Base-by-base conservation (phyloP, 1,140 invertebrate species). In the Bilobella aurantiaca region DNA sequence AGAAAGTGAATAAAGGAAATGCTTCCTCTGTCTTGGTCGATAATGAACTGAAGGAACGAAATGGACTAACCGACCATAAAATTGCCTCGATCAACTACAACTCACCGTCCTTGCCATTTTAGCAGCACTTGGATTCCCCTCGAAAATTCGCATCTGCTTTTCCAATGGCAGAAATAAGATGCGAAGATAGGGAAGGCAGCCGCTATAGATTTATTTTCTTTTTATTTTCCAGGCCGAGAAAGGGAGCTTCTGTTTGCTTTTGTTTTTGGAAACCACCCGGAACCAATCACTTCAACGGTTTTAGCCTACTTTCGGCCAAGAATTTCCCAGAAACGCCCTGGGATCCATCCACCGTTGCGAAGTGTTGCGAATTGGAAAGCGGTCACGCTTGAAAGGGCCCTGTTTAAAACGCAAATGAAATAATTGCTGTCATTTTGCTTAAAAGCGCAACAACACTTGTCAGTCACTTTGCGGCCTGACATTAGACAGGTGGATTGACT, bases 301-400 rank as follows among this genome's bases (percentile, higher is more conserved):
- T 12, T 12, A 18, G 34, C 34, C n/a, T n/a, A n/a, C n/a, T n/a
- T n/a, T n/a, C n/a, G n/a, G n/a, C n/a, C n/a, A n/a, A n/a, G n/a
- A n/a, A n/a, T n/a, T n/a, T n/a, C n/a, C n/a, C n/a, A n/a, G n/a
- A n/a, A n/a, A n/a, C n/a, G n/a, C n/a, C n/a, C n/a, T 23, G 12
- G 49, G 49, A 53, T 5, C 49, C 49, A 53, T 23, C 49, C 49
- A 23, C 25, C 23, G 8, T 14, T 18, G 12, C n/a, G 21, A 53
- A 53, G 8, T 53, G 49, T 53, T 53, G 49, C 49, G 49, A 53
- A 53, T 53, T 53, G 23, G 49, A n/a, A n/a, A n/a, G n/a, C n/a
- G n/a, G n/a, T n/a, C n/a, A n/a, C n/a, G n/a, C n/a, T n/a, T n/a
- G n/a, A n/a, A n/a, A n/a, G n/a, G 5, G 25, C 5, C 21, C 8